phyloP scores from a whole-genome alignment of 2,888 invertebrate genomes.

The Griposia aprilina region DNA sequence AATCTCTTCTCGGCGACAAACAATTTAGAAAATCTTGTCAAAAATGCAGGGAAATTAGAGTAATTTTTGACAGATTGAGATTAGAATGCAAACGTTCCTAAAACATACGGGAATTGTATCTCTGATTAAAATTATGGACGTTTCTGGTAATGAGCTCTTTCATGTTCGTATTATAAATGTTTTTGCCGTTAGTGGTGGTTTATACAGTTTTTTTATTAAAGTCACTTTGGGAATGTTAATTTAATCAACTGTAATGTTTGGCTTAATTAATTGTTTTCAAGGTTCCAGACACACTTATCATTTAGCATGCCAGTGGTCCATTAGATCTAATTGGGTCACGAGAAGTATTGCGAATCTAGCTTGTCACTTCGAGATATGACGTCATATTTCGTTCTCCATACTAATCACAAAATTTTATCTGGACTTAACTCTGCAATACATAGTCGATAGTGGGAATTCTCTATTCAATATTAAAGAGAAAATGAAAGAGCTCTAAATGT shows the following conservation, averaged over 20 bases:
- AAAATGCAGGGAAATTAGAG: neutral
- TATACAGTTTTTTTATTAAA: neutral
- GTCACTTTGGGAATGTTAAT: neutral
- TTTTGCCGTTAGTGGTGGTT: neutral
- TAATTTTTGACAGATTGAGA: neutral
- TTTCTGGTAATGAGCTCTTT: slow-evolving; percentile 58
- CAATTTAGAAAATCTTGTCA: neutral
- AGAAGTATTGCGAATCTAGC: neutral
- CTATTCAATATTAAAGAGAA: slow-evolving; percentile 2
- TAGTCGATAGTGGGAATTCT: slow-evolving; percentile 9
- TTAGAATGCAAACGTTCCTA: neutral
- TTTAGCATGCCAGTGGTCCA: neutral
- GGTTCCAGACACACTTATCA: slow-evolving; percentile 19
- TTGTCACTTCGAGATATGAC: neutral
- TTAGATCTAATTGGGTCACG: slow-evolving; percentile 8
- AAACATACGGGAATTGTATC: neutral
- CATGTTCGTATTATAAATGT: slow-evolving; percentile 19
- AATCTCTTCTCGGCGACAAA: neutral
- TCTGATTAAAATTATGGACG: slow-evolving; percentile 26
- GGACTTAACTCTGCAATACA: slow-evolving; percentile 7
- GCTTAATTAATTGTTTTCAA: slow-evolving; percentile 13
- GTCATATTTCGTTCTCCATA: neutral
- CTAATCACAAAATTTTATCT: neutral
- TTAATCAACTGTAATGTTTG: slow-evolving; percentile 11
- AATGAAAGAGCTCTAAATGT: slow-evolving; percentile 61